Conservation (phyloP, 2,797 vertebrate genomes). For the Heterohyrax brucei region DNA sequence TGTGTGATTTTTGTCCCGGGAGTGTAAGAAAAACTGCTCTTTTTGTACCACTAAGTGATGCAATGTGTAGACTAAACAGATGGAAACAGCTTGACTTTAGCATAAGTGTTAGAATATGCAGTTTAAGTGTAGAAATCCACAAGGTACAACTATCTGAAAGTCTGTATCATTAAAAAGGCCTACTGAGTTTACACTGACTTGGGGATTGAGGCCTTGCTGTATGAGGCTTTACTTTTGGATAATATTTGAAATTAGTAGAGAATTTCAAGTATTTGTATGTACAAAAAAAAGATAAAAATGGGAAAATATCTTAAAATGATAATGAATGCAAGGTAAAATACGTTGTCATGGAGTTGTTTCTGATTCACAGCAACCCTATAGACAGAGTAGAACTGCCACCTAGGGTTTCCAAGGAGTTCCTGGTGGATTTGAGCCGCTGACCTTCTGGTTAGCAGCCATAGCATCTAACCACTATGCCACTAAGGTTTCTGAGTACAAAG, state of each 20-base stretch:
- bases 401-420: too few species aligned
- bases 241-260: not conserved
- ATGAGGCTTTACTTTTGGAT: not conserved
- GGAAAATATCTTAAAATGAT: not conserved
- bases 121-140: constrained; percentile 85
- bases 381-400: too few species aligned
- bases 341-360: too few species aligned
- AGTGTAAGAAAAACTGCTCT: constrained; percentile 86
- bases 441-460: too few species aligned
- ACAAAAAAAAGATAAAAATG: not conserved
- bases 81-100: constrained; percentile 85
- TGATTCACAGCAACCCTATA: too few species aligned
- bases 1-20: constrained; percentile 87
- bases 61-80: constrained; percentile 88
- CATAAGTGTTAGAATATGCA: constrained; percentile 74
- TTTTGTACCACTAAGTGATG: constrained; percentile 87
- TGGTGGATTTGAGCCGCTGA: too few species aligned
- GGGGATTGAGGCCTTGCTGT: not conserved
- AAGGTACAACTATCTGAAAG: constrained; percentile 79
- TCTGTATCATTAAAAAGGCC: constrained; percentile 79
- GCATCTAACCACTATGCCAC: too few species aligned
- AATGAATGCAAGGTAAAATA: not conserved
- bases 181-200: constrained; percentile 57
- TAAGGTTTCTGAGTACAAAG: not conserved
- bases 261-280: not conserved